Conservation (phyloP, 92 coral and sea anemone species). For the Porites divaricata region DNA sequence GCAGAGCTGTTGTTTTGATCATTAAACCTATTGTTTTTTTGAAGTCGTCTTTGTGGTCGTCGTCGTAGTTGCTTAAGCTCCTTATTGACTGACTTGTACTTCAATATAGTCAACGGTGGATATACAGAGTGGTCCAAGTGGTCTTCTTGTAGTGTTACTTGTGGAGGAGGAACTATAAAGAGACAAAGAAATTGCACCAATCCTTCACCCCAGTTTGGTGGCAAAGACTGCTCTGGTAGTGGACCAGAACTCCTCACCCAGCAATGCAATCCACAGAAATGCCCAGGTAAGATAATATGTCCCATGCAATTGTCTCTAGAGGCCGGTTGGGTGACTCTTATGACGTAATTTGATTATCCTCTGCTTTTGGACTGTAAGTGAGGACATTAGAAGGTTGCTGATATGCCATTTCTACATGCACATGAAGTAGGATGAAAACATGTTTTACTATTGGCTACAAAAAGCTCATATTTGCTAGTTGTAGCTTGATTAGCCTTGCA, state of each 20-base stretch:
- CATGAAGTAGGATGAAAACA: too few relatives aligned
- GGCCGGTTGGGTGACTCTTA: too few relatives aligned
- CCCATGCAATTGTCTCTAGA: not conserved
- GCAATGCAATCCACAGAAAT: slow-evolving; percentile 74
- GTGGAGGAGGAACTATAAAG: slow-evolving; percentile 85
- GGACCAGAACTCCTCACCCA: slow-evolving; percentile 79
- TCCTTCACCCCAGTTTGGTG: slow-evolving; percentile 86
- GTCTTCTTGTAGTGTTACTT: slow-evolving; percentile 81
- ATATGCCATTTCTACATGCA: too few relatives aligned
- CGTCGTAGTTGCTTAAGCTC: too few relatives aligned
- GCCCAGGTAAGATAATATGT: slow-evolving; percentile 77
- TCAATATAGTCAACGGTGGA: slow-evolving; percentile 79
- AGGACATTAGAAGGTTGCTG: not conserved
- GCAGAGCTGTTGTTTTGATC: too few relatives aligned
- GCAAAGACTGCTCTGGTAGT: slow-evolving; percentile 84
- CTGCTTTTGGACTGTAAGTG: not conserved
- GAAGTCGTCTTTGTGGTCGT: too few relatives aligned
- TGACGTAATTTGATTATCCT: not conserved
- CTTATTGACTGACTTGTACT: not conserved
- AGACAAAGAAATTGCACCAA: slow-evolving; percentile 86
- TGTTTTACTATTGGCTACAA: too few relatives aligned
- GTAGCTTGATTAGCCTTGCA: too few relatives aligned
- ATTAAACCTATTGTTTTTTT: too few relatives aligned
- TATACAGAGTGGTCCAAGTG: slow-evolving; percentile 86
- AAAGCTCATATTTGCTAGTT: too few relatives aligned